Conservation (phyloP, 1,140 invertebrate species). For the Globodera rostochiensis region DNA sequence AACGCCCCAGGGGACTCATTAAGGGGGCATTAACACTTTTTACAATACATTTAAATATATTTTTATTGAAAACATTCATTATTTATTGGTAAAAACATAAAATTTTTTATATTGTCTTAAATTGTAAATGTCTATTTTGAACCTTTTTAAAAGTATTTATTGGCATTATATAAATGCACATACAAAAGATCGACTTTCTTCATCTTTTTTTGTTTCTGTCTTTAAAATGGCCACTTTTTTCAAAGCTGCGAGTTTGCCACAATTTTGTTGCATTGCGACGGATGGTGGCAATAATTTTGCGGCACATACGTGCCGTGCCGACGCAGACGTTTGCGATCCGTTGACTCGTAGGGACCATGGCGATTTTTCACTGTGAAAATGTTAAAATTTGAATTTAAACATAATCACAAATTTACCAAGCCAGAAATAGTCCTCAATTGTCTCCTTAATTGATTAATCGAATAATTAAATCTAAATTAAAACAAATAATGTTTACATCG, state of each 20-base stretch:
- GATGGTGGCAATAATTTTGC: constrained; percentile 37
- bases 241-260: neutral
- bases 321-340: constrained; percentile 26
- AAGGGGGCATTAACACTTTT: too few relatives aligned
- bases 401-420: neutral
- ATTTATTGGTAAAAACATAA: too few relatives aligned
- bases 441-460: constrained; percentile 25
- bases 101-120: too few relatives aligned
- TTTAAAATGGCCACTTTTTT: neutral
- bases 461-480: constrained; percentile 5
- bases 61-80: too few relatives aligned
- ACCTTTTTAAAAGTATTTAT: too few relatives aligned
- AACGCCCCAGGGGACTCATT: too few relatives aligned
- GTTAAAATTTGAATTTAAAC: neutral
- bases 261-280: constrained; percentile 20
- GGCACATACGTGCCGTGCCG: constrained; percentile 31
- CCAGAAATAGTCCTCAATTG: constrained; percentile 40
- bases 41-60: too few relatives aligned
- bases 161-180: too few relatives aligned
- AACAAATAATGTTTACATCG: constrained; percentile 31
- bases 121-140: too few relatives aligned
- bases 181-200: too few relatives aligned
- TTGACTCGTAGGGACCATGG: constrained; percentile 24
- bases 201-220: too few relatives aligned
- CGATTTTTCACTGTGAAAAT: constrained; percentile 28